Evolutionary conservation across 2,113 vertebrate genomes (phyloP).

Genomic region (Empidonax traillii): DNA sequence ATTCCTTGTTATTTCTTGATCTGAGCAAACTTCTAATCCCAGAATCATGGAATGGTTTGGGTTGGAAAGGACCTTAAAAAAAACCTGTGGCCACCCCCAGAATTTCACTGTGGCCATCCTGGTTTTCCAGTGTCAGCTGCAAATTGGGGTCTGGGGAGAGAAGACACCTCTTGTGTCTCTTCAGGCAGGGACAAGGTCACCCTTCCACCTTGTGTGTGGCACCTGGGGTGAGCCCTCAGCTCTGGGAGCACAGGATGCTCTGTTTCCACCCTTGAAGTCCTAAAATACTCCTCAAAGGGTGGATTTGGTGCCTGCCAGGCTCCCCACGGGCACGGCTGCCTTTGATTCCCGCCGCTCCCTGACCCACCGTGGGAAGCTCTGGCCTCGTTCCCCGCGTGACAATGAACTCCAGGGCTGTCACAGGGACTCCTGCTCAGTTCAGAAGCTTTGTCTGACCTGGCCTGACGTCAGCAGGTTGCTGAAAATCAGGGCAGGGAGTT

Average conservation of each 20-base stretch:
- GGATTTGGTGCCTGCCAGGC: neutral
- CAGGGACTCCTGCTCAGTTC: neutral
- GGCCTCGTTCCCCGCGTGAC: neutral
- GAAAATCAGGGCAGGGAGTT: neutral
- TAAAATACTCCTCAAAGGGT: neutral
- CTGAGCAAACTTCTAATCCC: neutral
- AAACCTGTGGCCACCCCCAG: no score
- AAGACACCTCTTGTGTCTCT: neutral
- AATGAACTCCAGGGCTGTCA: fast-evolving
- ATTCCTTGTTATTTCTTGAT: neutral
- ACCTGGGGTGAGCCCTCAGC: neutral
- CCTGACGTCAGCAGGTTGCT: neutral
- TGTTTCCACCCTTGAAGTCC: neutral
- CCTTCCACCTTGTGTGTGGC: neutral
- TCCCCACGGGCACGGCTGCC: neutral
- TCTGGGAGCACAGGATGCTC: neutral
- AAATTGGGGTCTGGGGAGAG: neutral
- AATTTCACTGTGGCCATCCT: neutral
- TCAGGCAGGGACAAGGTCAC: neutral
- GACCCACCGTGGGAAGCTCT: neutral
- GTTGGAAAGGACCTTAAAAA: neutral
- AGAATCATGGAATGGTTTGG: neutral
- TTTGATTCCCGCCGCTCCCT: neutral
- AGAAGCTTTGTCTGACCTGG: neutral
- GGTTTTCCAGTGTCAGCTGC: neutral